These are phyloP conservation scores for Apus apus DNA, from an alignment of 2,113 vertebrate species.

Conservation along the genomic window DNA sequence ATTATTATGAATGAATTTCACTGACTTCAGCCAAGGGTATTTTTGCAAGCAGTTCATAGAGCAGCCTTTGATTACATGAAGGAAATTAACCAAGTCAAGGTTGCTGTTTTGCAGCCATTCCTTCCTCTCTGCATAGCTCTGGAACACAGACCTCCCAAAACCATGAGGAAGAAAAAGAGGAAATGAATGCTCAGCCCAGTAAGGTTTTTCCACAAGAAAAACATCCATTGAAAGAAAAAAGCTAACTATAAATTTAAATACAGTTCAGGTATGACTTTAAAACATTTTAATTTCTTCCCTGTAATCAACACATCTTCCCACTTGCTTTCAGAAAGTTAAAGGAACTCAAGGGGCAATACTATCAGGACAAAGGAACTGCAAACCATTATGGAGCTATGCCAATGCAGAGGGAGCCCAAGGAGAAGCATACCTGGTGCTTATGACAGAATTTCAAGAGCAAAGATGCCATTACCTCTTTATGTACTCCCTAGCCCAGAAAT, in stretches of 20 bases:
- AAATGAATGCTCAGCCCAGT: background rate
- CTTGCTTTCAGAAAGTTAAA: background rate
- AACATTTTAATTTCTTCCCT: background rate
- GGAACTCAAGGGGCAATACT: background rate
- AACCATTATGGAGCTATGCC: fast-evolving
- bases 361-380: background rate
- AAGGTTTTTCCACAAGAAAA: background rate
- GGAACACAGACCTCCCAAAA: background rate
- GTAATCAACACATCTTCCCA: background rate
- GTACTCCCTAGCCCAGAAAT: background rate
- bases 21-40: background rate
- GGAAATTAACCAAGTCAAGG: background rate
- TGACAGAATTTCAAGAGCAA: background rate
- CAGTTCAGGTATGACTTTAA: background rate
- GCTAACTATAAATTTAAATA: background rate
- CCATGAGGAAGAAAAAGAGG: background rate
- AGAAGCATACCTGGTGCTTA: background rate
- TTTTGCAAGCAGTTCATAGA: background rate
- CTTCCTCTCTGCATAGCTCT: background rate
- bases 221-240: background rate
- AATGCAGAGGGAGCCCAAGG: background rate
- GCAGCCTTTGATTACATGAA: background rate
- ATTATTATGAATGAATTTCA: background rate
- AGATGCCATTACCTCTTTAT: background rate
- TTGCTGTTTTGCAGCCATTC: background rate